A percentile compares a stretch with the other conserved stretches of the same genome.
Conservation (phyloP, 2,113 vertebrate genomes). For the Uropsilus gracilis region DNA sequence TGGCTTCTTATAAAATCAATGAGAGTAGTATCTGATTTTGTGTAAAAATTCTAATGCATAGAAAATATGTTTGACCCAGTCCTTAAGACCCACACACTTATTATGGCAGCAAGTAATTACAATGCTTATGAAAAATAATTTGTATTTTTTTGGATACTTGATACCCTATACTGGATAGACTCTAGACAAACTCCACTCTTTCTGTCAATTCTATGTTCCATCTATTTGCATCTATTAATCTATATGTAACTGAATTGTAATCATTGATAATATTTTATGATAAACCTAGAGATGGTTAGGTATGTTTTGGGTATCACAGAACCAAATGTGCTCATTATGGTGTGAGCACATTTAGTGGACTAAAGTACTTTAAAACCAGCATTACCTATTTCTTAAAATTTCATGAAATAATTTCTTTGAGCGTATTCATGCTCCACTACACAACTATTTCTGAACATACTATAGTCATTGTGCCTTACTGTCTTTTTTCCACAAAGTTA, state of each 20-base stretch:
- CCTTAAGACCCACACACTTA: constrained; percentile 4
- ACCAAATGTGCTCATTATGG: not conserved
- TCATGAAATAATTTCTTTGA: constrained; percentile 41
- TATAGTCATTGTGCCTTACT: constrained; percentile 49
- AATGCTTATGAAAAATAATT: constrained; percentile 37
- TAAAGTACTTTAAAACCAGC: not conserved
- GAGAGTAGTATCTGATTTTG: constrained; percentile 46
- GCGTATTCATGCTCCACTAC: constrained; percentile 41
- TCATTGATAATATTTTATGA: not conserved
- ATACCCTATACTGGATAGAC: not conserved
- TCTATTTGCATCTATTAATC: not conserved
- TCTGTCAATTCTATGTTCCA: not conserved
- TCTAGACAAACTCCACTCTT: too few relatives aligned
- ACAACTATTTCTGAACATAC: constrained; percentile 24
- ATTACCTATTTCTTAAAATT: constrained; percentile 45
- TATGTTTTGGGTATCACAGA: not conserved
- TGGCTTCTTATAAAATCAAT: constrained; percentile 41
- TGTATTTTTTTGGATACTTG: not conserved
- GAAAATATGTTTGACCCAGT: constrained; percentile 10
- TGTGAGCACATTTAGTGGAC: too few relatives aligned
- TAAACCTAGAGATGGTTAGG: not conserved
- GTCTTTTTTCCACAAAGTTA: constrained; percentile 37
- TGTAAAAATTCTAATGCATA: constrained; percentile 48
- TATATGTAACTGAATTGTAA: constrained; percentile 25
- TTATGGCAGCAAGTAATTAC: not conserved